Percentiles rank a stretch among this genome's conserved stretches.
Conservation (phyloP, 2,888 invertebrate genomes). For the Alloplasta piceator region DNA sequence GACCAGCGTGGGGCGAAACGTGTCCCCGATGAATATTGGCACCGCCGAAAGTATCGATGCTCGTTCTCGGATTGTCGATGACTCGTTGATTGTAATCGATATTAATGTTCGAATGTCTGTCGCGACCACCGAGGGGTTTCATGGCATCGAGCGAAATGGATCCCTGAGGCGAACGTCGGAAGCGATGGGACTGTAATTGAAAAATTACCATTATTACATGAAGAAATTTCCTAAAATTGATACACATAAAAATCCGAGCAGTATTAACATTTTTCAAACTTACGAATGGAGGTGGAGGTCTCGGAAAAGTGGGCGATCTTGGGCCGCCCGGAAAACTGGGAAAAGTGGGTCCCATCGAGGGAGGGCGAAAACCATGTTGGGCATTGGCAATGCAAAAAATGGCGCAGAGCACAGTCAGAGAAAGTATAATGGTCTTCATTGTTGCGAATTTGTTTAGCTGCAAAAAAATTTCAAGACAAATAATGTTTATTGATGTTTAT, state of each 20-base stretch:
- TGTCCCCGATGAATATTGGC: conserved; percentile 58
- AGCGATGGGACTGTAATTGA: conserved; percentile 18
- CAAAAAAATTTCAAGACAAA: too few species aligned
- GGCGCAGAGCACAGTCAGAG: conserved; percentile 20
- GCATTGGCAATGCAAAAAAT: conserved; percentile 30
- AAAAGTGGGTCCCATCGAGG: too few species aligned
- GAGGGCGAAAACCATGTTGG: too few species aligned
- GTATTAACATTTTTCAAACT: neutral
- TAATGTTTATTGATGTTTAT: too few species aligned
- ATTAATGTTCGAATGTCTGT: conserved; percentile 45
- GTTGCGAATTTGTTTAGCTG: neutral
- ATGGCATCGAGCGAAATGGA: conserved; percentile 1
- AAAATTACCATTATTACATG: neutral
- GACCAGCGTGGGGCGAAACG: conserved; percentile 62
- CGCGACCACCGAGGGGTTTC: conserved; percentile 17
- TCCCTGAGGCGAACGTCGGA: conserved; percentile 62
- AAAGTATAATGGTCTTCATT: conserved; percentile 40
- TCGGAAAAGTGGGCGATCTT: conserved; percentile 7
- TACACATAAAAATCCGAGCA: too few species aligned
- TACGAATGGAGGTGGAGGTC: conserved; percentile 16
- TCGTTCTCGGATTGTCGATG: conserved; percentile 49
- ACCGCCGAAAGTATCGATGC: conserved; percentile 64
- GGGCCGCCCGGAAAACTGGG: too few species aligned
- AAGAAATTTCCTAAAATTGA: neutral
- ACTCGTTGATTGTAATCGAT: conserved; percentile 29